A percentile compares a stretch with the other conserved stretches of the same genome.
These are phyloP conservation scores for Leistus spinibarbis DNA, from an alignment of 2,888 invertebrate genomes.

Conservation along the genomic window DNA sequence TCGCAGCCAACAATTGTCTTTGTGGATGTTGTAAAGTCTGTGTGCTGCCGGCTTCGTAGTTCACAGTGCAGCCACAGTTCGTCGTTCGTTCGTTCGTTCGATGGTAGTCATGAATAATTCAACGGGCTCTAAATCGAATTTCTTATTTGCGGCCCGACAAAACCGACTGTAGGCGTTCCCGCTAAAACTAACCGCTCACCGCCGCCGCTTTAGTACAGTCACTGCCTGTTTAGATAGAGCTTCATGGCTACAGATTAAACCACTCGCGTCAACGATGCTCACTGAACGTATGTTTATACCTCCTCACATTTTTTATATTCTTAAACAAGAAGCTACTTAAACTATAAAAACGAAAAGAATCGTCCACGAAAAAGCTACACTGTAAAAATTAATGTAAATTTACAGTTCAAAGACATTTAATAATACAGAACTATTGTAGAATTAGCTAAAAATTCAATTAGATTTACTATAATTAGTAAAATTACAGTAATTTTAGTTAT, in stretches of 20 bases:
- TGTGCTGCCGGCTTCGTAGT: neutral
- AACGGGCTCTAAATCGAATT: slow-evolving; percentile 29
- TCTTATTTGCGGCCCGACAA: slow-evolving; percentile 27
- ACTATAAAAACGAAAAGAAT: no score
- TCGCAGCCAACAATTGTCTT: slow-evolving; percentile 23
- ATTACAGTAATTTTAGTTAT: no score
- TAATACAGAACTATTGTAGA: no score
- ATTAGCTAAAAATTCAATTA: no score
- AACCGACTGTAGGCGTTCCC: slow-evolving; percentile 27
- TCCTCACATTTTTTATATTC: no score
- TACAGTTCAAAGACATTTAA: no score
- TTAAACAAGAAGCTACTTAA: no score
- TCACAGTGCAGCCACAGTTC: neutral
- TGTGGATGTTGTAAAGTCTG: neutral
- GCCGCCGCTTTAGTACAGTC: neutral
- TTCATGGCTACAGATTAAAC: neutral
- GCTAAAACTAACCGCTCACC: slow-evolving; percentile 24
- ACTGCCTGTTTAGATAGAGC: neutral
- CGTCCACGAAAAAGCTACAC: no score
- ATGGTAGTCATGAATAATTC: slow-evolving; percentile 22
- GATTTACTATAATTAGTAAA: no score
- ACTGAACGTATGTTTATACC: no score
- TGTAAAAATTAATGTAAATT: no score
- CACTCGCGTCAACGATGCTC: neutral
- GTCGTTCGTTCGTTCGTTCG: neutral